Conservation (phyloP, 2,113 vertebrate genomes). For the Oxyruncus cristatus region DNA sequence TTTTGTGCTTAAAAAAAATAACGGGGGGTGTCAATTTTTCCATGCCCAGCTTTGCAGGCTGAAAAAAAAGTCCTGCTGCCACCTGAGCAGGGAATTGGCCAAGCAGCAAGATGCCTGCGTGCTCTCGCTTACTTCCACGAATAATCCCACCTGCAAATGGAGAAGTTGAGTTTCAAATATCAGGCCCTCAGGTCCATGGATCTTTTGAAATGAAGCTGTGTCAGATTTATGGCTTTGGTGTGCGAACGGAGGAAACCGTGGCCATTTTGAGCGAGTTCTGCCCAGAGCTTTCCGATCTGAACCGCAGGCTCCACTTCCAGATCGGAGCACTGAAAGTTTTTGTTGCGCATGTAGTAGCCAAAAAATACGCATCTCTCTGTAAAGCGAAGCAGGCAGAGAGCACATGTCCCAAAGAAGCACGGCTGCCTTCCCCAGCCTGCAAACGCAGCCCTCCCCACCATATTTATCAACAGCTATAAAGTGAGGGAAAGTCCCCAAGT, state of each 20-base stretch:
- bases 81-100: constrained; percentile 32
- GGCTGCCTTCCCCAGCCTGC: background rate
- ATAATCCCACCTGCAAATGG: constrained; percentile 61
- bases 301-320: background rate
- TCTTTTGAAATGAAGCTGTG: constrained; percentile 36
- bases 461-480: constrained; percentile 1
- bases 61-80: constrained; percentile 12
- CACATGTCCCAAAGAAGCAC: background rate
- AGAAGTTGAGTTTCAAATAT: constrained; percentile 54
- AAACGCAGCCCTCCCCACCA: background rate
- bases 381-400: background rate
- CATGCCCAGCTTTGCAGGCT: background rate
- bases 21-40: background rate
- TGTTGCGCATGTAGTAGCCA: background rate
- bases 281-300: background rate
- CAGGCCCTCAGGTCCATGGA: constrained; percentile 2
- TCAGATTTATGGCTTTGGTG: constrained; percentile 34
- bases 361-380: background rate
- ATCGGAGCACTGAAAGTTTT: constrained; percentile 11
- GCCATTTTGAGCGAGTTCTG: constrained; percentile 31
- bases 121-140: constrained; percentile 49
- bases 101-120: constrained; percentile 3
- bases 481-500: background rate
- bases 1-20: constrained; percentile 15
- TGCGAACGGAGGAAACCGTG: background rate